phyloP scores from a whole-genome alignment of 2,888 invertebrate species.

The Lasius fuliginosus region DNA sequence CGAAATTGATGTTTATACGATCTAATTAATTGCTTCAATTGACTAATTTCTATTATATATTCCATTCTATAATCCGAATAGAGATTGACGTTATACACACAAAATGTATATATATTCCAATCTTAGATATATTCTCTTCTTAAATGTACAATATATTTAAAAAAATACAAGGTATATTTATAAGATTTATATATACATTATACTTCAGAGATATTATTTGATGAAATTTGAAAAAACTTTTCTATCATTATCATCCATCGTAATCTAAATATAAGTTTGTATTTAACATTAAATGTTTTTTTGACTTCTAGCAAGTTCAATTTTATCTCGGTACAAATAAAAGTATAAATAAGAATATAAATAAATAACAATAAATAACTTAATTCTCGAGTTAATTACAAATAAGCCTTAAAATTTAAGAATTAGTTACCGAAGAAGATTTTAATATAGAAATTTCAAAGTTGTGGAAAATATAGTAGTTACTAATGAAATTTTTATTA shows the following conservation, averaged over 20 bases:
- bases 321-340: background rate
- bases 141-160: background rate
- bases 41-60: background rate
- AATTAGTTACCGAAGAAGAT: background rate
- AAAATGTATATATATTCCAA: background rate
- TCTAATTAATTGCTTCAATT: background rate
- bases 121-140: background rate
- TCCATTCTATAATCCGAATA: background rate
- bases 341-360: background rate
- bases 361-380: background rate
- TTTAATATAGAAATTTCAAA: background rate
- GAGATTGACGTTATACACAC: background rate
- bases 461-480: background rate
- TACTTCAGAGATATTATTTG: background rate
- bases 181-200: slow-evolving; percentile 15
- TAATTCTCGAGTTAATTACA: background rate
- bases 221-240: background rate
- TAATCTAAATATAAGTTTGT: background rate
- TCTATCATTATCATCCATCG: background rate
- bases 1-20: background rate
- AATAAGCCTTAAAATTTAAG: background rate
- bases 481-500: background rate
- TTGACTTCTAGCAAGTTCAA: background rate
- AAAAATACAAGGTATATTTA: slow-evolving; percentile 12
- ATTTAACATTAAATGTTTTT: background rate